Percentiles rank a stretch among this genome's conserved stretches.
Conservation (phyloP, 30 jellyfish, hydroid and myxozoan genomes). For the Calvadosia cruxmelitensis region DNA sequence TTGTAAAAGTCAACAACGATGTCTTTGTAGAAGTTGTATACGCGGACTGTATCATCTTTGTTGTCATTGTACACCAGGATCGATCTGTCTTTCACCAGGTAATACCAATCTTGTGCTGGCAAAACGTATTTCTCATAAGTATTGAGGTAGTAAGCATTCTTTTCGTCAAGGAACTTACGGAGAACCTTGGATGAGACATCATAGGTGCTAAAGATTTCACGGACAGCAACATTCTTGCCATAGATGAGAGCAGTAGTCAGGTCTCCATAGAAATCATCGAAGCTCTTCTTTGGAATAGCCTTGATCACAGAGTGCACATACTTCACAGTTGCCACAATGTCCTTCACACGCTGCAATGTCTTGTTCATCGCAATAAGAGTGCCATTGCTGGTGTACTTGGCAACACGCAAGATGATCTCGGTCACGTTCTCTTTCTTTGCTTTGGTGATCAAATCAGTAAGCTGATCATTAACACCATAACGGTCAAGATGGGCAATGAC, state of each 20-base stretch:
- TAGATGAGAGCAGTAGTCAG: not conserved
- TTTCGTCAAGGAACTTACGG: not conserved
- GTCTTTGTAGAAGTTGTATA: constrained; percentile 41
- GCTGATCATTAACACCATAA: constrained; percentile 43
- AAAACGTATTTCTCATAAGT: constrained; percentile 21
- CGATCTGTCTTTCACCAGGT: constrained; percentile 24
- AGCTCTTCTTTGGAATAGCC: constrained; percentile 71
- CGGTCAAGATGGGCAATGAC: constrained; percentile 32
- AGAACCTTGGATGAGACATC: not conserved
- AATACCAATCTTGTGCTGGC: constrained; percentile 23
- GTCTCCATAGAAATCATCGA: constrained; percentile 11
- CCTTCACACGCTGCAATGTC: not conserved
- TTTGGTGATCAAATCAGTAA: constrained; percentile 10
- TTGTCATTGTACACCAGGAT: constrained; percentile 49
- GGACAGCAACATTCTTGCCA: not conserved
- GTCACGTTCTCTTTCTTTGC: constrained; percentile 44
- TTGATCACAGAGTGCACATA: constrained; percentile 14
- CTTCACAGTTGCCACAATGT: not conserved
- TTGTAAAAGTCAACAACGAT: constrained; percentile 24
- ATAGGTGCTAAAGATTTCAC: not conserved
- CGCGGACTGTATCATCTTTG: constrained; percentile 39
- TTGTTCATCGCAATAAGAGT: not conserved
- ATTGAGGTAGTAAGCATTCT: constrained; percentile 1
- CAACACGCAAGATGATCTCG: constrained; percentile 11
- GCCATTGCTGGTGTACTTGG: not conserved